A percentile compares a stretch with the other conserved stretches of the same genome.
Evolutionary conservation across 1,140 invertebrate species (phyloP).

Genomic region (Onthophagus taurus): DNA sequence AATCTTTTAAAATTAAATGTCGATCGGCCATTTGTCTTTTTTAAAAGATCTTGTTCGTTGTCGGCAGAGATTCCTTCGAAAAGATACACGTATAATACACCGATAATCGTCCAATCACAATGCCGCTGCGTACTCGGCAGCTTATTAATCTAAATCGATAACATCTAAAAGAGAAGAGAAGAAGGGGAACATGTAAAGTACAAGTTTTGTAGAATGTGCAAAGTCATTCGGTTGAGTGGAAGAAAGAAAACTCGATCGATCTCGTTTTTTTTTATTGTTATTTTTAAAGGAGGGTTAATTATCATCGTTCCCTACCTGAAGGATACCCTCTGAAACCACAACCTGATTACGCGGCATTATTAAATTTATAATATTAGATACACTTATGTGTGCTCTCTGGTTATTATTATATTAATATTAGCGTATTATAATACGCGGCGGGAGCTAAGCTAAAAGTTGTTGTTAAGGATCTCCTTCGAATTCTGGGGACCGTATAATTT

Average conservation of each 20-base stretch:
- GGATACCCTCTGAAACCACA: too few species aligned
- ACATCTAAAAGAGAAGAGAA: conserved; percentile 14
- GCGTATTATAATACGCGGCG: too few species aligned
- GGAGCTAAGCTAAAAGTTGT: too few species aligned
- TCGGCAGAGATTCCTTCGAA: neutral
- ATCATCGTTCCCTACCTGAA: neutral
- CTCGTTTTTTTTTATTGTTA: neutral
- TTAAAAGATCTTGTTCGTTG: too few species aligned
- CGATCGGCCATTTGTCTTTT: too few species aligned
- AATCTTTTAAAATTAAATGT: too few species aligned
- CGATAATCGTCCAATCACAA: conserved; percentile 26
- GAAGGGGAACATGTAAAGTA: neutral
- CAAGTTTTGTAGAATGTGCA: neutral
- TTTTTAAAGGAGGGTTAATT: neutral
- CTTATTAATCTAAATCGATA: conserved; percentile 32
- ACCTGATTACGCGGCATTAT: neutral
- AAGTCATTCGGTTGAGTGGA: neutral
- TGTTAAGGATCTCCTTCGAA: too few species aligned
- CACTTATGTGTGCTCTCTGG: too few species aligned
- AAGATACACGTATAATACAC: neutral
- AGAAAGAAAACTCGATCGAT: neutral
- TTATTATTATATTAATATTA: too few species aligned
- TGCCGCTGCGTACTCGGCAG: conserved; percentile 31
- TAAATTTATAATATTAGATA: neutral
- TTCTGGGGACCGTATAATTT: too few species aligned